Conservation (phyloP, 2,888 invertebrate genomes). For the Clitarchus hookeri region DNA sequence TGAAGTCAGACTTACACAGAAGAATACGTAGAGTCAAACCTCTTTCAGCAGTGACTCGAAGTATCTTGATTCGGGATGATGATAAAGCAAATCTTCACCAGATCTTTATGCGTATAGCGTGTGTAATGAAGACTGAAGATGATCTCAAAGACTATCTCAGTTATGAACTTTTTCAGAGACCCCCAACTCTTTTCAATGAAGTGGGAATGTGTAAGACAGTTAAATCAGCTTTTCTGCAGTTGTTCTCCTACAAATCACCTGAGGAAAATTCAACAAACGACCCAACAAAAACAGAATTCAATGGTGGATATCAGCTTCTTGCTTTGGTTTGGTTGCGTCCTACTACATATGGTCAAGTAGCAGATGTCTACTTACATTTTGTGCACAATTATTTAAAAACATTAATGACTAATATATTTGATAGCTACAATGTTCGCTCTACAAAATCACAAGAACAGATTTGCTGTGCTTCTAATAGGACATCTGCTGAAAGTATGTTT, state of each 20-base stretch:
- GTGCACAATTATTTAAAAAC: not conserved
- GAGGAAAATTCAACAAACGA: not conserved
- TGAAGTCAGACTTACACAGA: not conserved
- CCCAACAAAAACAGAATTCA: not conserved
- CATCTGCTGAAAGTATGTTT: not conserved
- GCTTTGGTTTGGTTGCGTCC: not conserved
- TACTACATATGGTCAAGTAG: not conserved
- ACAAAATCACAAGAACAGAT: too few species aligned
- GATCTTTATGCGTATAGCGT: not conserved
- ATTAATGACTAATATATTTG: not conserved
- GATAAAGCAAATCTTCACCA: not conserved
- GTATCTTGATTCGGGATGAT: not conserved
- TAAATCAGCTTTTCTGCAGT: not conserved
- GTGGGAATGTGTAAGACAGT: not conserved
- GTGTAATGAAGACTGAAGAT: not conserved
- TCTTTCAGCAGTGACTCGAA: not conserved
- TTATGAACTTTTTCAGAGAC: not conserved
- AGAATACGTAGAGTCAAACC: not conserved
- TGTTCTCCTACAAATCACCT: not conserved
- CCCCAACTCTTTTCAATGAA: not conserved
- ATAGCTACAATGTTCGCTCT: too few species aligned
- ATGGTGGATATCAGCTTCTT: not conserved
- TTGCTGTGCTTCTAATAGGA: not conserved
- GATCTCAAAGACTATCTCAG: not conserved
- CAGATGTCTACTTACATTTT: not conserved